phyloP scores from a whole-genome alignment of 2,113 vertebrate genomes.

The Pterocles burchelli region DNA sequence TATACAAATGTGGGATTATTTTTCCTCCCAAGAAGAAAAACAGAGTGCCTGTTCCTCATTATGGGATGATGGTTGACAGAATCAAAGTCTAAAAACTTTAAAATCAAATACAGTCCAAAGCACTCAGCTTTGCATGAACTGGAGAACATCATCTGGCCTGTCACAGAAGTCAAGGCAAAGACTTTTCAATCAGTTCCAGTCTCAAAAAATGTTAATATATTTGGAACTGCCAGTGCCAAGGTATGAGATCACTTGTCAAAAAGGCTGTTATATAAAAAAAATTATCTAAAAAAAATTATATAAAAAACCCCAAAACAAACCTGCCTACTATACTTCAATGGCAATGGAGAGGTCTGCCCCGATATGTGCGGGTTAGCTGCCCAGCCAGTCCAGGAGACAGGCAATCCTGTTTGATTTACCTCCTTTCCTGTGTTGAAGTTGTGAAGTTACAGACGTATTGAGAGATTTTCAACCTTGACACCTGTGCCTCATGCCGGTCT shows the following conservation, averaged over 20 bases:
- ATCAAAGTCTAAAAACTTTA: neutral
- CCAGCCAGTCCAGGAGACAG: neutral
- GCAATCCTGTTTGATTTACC: neutral
- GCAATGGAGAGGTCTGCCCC: neutral
- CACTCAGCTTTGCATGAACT: neutral
- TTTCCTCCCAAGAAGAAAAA: neutral
- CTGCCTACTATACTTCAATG: fast-evolving
- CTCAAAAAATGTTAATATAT: neutral
- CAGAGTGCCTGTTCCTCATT: neutral
- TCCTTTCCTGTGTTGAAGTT: neutral
- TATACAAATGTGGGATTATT: neutral
- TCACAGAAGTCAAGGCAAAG: neutral
- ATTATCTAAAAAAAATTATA: no score
- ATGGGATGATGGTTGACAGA: neutral
- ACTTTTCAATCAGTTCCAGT: neutral
- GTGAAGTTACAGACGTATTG: neutral
- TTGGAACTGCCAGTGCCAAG: neutral
- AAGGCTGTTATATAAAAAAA: neutral
- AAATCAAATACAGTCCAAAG: neutral
- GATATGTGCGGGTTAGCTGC: neutral
- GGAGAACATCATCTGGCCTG: neutral
- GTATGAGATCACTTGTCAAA: neutral
- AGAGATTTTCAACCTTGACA: neutral
- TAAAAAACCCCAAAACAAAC: no score
- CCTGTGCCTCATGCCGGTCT: fast-evolving